Base-by-base conservation (phyloP, 2,888 invertebrate genomes). In the Drosophila niveifrons region DNA sequence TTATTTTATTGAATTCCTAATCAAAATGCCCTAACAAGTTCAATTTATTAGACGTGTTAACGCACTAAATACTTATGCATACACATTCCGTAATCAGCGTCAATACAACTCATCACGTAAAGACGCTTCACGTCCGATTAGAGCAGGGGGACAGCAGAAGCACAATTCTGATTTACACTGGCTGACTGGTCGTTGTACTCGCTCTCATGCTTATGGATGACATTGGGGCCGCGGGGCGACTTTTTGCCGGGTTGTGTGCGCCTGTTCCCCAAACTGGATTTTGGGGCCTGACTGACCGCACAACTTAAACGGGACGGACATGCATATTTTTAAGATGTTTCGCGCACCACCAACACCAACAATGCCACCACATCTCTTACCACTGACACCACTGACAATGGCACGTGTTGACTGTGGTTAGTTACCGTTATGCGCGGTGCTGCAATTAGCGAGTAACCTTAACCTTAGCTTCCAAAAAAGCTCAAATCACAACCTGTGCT, bases 251-350 rank as follows among this genome's bases (percentile, higher is more conserved):
- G 8, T 71, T 56, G 81, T 92, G 91, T 66, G 88, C 91, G 88
- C 91, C 92, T 92, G 91, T 88, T 92, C 85, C 72, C 80, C 75
- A 85, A 90, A 91, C 91, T 90, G 90, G 90, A 90, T 91, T 91
- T 92, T 92, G 92, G 91, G 92, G 91, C 90, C 91, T 89, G 91
- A 91, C 91, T 92, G 92, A 91, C 92, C 91, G 90, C 90, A 88
- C 83, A 84, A 79, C 71, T 75, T 68, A 72, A 71, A 80, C 85
- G 81, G 88, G 88, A 85, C 84, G 82, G 88, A 83, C 83, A 83
- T 68, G 79, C 61, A 74, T 36, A 48, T 56, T 46, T 46, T 39
- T 15, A 10, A 31, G 23, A 28, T 43, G 11, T 4, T 23, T 36
- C 46, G 13, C 31, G 69, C 52, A 53, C 55, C 50, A 61, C 68